Conservation (phyloP, 1,140 invertebrate genomes). For the Galleria mellonella region DNA sequence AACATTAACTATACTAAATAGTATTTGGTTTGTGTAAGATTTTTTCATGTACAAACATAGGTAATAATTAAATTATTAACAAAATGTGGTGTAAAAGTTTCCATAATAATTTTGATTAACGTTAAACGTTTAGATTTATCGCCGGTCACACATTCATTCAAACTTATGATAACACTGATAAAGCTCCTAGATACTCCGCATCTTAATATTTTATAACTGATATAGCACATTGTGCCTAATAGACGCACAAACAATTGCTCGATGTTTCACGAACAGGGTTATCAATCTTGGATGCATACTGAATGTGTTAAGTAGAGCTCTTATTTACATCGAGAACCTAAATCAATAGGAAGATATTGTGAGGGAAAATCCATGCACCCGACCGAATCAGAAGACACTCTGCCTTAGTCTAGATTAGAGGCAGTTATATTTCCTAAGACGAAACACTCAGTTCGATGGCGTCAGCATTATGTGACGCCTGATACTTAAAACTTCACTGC, state of each 20-base stretch:
- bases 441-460: constrained; percentile 45
- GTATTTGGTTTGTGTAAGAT: neutral
- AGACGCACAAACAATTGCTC: constrained; percentile 10
- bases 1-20: neutral
- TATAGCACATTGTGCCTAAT: constrained; percentile 3
- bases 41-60: no score
- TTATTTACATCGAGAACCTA: constrained; percentile 41
- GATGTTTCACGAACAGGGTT: constrained; percentile 8
- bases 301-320: constrained; percentile 21
- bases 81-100: no score
- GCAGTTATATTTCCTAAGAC: constrained; percentile 39
- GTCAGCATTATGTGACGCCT: constrained; percentile 23
- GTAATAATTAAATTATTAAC: no score
- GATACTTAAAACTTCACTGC: constrained; percentile 33
- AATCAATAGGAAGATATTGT: constrained; percentile 3
- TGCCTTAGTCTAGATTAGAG: constrained; percentile 30
- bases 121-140: no score
- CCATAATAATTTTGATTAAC: no score
- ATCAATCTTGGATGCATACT: constrained; percentile 17
- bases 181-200: constrained; percentile 17
- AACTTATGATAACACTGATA: neutral
- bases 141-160: constrained; percentile 3
- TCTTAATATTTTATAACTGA: constrained; percentile 5
- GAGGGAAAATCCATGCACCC: constrained; percentile 22
- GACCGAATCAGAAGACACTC: constrained; percentile 35